Percentiles rank a stretch among this genome's conserved stretches.
These are phyloP conservation scores for Gymnorhina tibicen DNA, from an alignment of 2,113 vertebrate genomes.

Conservation along the genomic window DNA sequence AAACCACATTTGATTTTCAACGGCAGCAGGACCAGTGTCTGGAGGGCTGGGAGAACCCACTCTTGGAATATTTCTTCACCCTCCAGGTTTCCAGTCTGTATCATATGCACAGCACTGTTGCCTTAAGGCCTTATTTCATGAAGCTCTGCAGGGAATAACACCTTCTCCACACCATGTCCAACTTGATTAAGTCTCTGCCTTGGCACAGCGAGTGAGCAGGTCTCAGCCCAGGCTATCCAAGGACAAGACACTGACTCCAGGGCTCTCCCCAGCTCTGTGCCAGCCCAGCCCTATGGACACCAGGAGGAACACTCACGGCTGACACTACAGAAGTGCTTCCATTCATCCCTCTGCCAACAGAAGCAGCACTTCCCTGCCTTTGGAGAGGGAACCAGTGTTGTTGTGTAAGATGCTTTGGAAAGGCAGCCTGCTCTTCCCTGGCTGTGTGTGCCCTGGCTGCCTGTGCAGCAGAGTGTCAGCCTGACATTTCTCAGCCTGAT, in stretches of 20 bases:
- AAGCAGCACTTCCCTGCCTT: not conserved
- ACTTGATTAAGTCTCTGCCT: fast-evolving
- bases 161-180: not conserved
- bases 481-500: too few relatives aligned
- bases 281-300: not conserved
- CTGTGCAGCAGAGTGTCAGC: not conserved
- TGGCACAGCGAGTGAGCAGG: fast-evolving
- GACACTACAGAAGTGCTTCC: not conserved
- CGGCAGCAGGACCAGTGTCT: not conserved
- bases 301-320: not conserved
- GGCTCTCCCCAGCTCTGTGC: not conserved
- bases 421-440: not conserved
- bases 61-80: not conserved
- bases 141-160: not conserved
- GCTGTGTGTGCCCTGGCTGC: not conserved
- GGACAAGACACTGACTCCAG: not conserved
- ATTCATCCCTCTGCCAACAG: not conserved
- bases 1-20: not conserved
- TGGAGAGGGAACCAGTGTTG: not conserved
- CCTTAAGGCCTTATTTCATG: not conserved
- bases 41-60: not conserved
- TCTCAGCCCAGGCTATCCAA: not conserved
- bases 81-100: not conserved
- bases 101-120: not conserved
- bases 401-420: not conserved